Evolutionary conservation across 2,113 vertebrate species (phyloP), one percentile per base, ranked within the genome.

Genomic region (Forbesichthys papilliferus): DNA sequence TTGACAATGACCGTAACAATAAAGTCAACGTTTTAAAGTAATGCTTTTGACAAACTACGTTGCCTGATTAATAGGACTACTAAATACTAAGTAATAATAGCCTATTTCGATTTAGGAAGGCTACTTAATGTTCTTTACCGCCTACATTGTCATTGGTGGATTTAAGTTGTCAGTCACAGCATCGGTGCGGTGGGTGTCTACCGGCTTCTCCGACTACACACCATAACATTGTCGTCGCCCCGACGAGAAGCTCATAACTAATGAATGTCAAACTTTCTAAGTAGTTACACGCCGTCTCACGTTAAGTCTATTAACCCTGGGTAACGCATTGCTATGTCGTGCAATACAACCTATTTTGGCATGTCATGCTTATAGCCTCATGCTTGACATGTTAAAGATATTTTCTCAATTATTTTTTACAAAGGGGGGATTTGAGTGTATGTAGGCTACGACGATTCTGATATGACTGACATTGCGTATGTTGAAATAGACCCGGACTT

Each of bases 401-500:
- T 52, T 13, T 64, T 54, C 16, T 47, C 9, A 11, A 33, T 55
- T 18, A n/a, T 36, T 27, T 48, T 9, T 53, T 20, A 48, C 68
- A 10, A n/a, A 58, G 66, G 42, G 8, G 76, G 48, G 48, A 71
- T 61, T 75, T 71, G 64, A 53, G 67, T 54, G 55, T 74, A 52
- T 80, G 66, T 80, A 60, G 70, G 72, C 56, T 59, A 18, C 12
- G 16, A 54, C 33, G 48, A 75, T 65, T 48, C 69, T 65, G 79
- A 82, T 61, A 94, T 94, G 94, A 94, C 94, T 73, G 93, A 94
- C 79, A 87, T 85, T 36, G 54, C 82, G 77, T 83, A 89, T 69
- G 92, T 92, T 68, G 93, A 93, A 77, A 93, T 92, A 82, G 94
- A 95, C 90, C 92, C 93, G 68, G 95, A 95, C 77, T 96, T 96